Conservation (phyloP, 2,797 vertebrate genomes). For the Labeo calbasu region DNA sequence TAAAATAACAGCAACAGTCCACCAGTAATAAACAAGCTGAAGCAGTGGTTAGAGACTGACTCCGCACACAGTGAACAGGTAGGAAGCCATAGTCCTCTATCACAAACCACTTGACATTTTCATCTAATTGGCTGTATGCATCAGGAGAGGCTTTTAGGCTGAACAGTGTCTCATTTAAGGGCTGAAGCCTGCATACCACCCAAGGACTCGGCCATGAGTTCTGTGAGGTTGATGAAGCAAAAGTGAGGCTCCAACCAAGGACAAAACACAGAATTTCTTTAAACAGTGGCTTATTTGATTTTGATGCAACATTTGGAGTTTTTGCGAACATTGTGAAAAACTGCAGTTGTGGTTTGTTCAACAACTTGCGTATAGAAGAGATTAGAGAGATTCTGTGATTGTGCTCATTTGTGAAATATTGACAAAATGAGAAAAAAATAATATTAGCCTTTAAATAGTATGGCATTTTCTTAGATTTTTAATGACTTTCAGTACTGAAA, state of each 20-base stretch:
- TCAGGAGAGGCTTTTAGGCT: conserved; percentile 51
- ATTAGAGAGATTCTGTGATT: neutral
- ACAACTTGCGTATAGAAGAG: neutral
- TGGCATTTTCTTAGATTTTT: neutral
- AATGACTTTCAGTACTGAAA: neutral
- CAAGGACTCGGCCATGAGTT: conserved; percentile 29
- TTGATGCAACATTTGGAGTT: neutral
- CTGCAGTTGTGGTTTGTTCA: neutral
- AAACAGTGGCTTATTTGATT: conserved; percentile 17
- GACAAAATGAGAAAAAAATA: neutral
- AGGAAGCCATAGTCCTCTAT: conserved; percentile 31
- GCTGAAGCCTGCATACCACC: conserved; percentile 39
- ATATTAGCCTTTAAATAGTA: neutral
- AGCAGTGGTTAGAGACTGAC: neutral
- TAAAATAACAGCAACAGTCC: neutral
- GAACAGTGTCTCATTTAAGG: conserved; percentile 40
- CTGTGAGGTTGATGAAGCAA: conserved; percentile 9
- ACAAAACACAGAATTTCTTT: neutral
- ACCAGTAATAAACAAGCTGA: neutral
- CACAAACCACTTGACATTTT: conserved; percentile 58
- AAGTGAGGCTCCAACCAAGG: conserved; percentile 19
- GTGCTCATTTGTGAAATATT: neutral
- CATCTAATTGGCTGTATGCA: conserved; percentile 53
- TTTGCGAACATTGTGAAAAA: neutral
- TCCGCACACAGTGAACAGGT: conserved; percentile 13